These are phyloP conservation scores for Ladona fulva DNA, from an alignment of 1,140 invertebrate genomes.

Conservation along the genomic window DNA sequence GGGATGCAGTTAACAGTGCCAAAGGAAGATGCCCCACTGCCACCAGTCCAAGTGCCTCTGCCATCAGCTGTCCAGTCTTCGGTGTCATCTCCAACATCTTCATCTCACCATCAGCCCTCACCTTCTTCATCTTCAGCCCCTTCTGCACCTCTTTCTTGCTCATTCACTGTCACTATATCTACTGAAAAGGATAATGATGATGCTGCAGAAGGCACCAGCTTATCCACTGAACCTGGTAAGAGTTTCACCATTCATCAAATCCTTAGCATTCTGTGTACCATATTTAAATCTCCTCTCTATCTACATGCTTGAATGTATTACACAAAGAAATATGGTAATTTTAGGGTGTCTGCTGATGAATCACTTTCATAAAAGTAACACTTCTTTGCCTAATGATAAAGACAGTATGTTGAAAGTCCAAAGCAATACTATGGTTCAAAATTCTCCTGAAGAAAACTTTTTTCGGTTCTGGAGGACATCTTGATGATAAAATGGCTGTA, in stretches of 20 bases:
- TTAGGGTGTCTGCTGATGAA: too few species aligned
- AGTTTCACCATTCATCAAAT: neutral
- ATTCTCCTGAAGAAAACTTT: too few species aligned
- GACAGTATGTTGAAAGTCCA: too few species aligned
- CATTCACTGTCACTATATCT: constrained; percentile 33
- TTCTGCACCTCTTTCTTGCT: constrained; percentile 18
- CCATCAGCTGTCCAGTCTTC: neutral
- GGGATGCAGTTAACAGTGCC: constrained; percentile 40
- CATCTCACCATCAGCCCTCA: neutral
- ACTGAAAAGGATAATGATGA: constrained; percentile 13
- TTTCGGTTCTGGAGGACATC: too few species aligned
- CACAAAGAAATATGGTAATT: too few species aligned
- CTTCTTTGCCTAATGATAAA: too few species aligned
- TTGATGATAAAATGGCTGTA: too few species aligned
- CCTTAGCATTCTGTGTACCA: too few species aligned
- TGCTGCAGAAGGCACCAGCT: neutral
- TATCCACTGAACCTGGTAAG: neutral
- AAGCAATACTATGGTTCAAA: too few species aligned
- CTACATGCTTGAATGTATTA: too few species aligned
- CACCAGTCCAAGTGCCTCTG: constrained; percentile 13
- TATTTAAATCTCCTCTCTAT: too few species aligned
- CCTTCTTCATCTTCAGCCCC: neutral
- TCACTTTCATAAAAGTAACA: too few species aligned
- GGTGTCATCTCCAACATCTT: neutral
- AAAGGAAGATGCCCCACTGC: constrained; percentile 42